Evolutionary conservation across 2,888 invertebrate species (phyloP).

Genomic region (Cordylochernes scorpioides): DNA sequence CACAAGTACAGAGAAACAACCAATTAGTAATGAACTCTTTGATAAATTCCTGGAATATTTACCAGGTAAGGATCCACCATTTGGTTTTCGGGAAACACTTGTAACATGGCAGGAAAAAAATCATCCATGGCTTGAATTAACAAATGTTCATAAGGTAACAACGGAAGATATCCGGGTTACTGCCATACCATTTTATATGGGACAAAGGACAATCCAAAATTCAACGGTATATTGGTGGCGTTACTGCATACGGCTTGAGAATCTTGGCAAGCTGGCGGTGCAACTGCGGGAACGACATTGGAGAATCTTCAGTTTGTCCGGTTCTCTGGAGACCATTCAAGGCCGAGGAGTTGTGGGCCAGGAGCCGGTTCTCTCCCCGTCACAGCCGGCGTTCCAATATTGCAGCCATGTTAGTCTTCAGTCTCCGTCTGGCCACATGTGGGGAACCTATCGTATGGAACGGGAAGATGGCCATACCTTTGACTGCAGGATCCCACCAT

Average conservation of each 20-base stretch:
- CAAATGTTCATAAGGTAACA: conserved; percentile 87
- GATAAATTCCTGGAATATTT: conserved; percentile 68
- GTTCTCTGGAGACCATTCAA: conserved; percentile 63
- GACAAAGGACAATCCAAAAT: conserved; percentile 60
- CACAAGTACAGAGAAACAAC: conserved; percentile 54
- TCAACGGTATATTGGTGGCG: conserved; percentile 92
- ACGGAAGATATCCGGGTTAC: conserved; percentile 87
- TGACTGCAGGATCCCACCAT: conserved; percentile 89
- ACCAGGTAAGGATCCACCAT: conserved; percentile 59
- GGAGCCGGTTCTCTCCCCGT: conserved; percentile 66
- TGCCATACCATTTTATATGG: conserved; percentile 96
- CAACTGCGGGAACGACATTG: conserved; percentile 89
- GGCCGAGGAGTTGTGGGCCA: conserved; percentile 88
- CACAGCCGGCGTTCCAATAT: conserved; percentile 84
- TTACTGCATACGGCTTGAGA: conserved; percentile 87
- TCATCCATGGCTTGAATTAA: conserved; percentile 82
- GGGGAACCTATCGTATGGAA: conserved; percentile 94
- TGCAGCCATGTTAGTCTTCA: conserved; percentile 88
- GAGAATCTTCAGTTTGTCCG: conserved; percentile 68
- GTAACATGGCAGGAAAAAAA: conserved; percentile 90
- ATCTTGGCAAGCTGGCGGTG: conserved; percentile 59
- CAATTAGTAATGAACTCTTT: conserved; percentile 72
- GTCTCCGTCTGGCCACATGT: conserved; percentile 92
- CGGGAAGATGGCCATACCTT: conserved; percentile 86
- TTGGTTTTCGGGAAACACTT: conserved; percentile 60